Percentiles rank a stretch among this genome's conserved stretches.
These are phyloP conservation scores for Torymus texanus DNA, from an alignment of 2,888 invertebrate genomes.

Conservation along the genomic window DNA sequence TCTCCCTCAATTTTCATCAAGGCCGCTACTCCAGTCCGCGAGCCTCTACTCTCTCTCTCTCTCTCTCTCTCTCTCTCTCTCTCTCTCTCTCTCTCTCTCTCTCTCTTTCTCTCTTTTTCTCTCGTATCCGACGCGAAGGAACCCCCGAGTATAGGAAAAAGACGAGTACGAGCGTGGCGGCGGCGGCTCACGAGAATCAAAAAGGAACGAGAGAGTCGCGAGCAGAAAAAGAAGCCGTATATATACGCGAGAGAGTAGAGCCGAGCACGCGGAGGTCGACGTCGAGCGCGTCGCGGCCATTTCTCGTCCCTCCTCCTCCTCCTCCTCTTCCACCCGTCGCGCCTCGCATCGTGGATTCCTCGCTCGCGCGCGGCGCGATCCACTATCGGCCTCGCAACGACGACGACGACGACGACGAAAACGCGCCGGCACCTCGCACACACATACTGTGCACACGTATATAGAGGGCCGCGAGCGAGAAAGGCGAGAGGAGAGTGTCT, in stretches of 20 bases:
- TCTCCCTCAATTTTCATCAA: conserved; percentile 30
- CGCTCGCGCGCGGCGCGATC: background rate
- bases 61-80: background rate
- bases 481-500: background rate
- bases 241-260: background rate
- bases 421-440: no score
- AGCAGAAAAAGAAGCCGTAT: background rate
- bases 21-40: conserved; percentile 13
- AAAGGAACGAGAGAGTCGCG: background rate
- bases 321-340: conserved; percentile 5
- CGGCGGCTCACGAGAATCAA: background rate
- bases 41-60: background rate
- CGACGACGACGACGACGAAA: conserved; percentile 28
- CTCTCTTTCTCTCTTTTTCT: background rate
- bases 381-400: conserved; percentile 16
- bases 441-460: background rate
- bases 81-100: no score
- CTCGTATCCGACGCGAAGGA: background rate
- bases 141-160: background rate
- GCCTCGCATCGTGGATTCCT: conserved; percentile 1
- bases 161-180: background rate
- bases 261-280: background rate
- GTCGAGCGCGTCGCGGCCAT: conserved; percentile 9
- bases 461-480: conserved; percentile 37
- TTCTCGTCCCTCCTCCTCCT: conserved; percentile 3